Evolutionary conservation across 2,888 invertebrate genomes (phyloP), one percentile per base, ranked within the genome.

Genomic region (Melinaea marsaeus): DNA sequence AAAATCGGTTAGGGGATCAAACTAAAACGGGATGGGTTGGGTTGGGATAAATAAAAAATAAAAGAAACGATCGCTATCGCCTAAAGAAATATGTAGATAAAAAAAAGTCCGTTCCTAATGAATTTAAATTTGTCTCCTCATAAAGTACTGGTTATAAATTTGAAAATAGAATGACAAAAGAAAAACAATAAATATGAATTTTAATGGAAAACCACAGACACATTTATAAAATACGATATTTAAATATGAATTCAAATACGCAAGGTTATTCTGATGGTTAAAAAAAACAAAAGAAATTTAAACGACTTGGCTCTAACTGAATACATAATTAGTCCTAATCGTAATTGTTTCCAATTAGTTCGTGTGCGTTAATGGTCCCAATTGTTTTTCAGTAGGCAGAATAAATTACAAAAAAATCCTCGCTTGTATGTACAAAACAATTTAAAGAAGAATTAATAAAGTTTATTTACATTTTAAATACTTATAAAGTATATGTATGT

Each of bases 321-420:
- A 72, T 74, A 71, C 75, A 72, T 74, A 73, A 72, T 74, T 71
- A 74, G 70, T 65, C 61, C 61, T 72, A 71, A 71, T 68, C 69
- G 66, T 66, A 69, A 67, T 67, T 64, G 72, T 72, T 72, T 69
- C 65, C 71, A 73, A 74, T 73, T 71, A 70, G 65, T 60, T 55
- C 58, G 55, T 62, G 67, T 67, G 67, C 70, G 67, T 72, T 69
- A 72, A 71, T 70, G 70, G 65, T 64, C 59, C 58, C 69, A 70
- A 72, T 72, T 72, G 70, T 68, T 68, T 71, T 69, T 68, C 66
- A 64, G 61, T 63, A 51, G 55, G 61, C 51, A 55, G 55, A 54
- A 56, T 33, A 57, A 58, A 64, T 64, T 61, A 22, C 22, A 22
- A 58, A 58, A 62, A 55, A 58, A 34, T 46, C 33, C 46, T 58